phyloP scores from a whole-genome alignment of 1,140 invertebrate genomes.

The Calycopis cecrops region DNA sequence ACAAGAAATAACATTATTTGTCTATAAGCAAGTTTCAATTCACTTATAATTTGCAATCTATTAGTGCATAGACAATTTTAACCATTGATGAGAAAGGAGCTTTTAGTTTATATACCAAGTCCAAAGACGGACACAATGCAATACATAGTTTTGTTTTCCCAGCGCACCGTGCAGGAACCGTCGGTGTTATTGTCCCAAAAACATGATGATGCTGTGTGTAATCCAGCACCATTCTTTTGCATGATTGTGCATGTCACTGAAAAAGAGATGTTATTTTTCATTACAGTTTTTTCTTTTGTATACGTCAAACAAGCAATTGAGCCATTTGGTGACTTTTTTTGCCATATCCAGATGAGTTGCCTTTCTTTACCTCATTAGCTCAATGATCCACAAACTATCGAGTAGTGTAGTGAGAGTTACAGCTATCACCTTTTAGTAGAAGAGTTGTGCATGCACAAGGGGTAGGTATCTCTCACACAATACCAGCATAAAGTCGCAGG shows the following conservation, averaged over 20 bases:
- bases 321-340: too few relatives aligned
- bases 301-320: too few relatives aligned
- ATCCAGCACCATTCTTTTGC: conserved; percentile 98
- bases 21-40: background rate
- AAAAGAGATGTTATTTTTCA: conserved; percentile 27
- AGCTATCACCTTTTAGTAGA: too few relatives aligned
- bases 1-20: too few relatives aligned
- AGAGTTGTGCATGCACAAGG: too few relatives aligned
- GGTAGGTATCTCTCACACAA: too few relatives aligned
- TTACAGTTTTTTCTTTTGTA: too few relatives aligned
- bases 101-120: conserved; percentile 81
- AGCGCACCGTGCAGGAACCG: conserved; percentile 97
- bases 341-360: too few relatives aligned
- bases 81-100: background rate
- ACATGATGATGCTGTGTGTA: conserved; percentile 97
- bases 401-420: too few relatives aligned
- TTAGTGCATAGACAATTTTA: conserved; percentile 5
- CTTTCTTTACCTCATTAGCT: too few relatives aligned
- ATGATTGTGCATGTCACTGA: conserved; percentile 97
- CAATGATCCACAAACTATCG: too few relatives aligned
- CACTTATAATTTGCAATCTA: conserved; percentile 5
- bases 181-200: conserved; percentile 99
- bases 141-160: conserved; percentile 99
- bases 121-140: conserved; percentile 97
- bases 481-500: too few relatives aligned